These are phyloP conservation scores for Furcula furcula DNA, from an alignment of 2,888 invertebrate genomes.

Conservation along the genomic window DNA sequence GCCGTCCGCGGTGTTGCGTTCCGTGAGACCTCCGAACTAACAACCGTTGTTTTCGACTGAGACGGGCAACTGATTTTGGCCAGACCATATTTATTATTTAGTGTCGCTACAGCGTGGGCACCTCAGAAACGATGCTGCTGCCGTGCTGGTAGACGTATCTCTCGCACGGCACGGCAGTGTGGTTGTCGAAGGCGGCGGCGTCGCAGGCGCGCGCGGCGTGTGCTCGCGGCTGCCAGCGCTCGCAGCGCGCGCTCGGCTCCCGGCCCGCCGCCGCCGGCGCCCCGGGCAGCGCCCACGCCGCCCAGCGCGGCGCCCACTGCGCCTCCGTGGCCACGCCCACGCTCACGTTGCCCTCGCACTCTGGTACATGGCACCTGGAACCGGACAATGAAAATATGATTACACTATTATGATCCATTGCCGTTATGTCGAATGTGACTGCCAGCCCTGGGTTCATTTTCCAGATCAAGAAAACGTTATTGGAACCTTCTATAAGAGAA, in stretches of 20 bases:
- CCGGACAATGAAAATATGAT: neutral
- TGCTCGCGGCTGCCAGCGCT: conserved; percentile 43
- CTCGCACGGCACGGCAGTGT: conserved; percentile 52
- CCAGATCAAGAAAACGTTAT: too few relatives aligned
- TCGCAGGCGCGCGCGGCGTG: too few relatives aligned
- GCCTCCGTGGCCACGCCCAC: conserved; percentile 30
- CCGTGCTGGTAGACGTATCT: conserved; percentile 70
- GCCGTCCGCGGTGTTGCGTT: too few relatives aligned
- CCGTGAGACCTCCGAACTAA: too few relatives aligned
- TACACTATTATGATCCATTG: too few relatives aligned
- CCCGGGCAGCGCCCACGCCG: conserved; percentile 48
- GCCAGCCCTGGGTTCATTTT: too few relatives aligned
- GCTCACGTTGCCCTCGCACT: conserved; percentile 65
- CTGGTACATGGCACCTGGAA: conserved; percentile 74
- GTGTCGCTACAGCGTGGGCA: too few relatives aligned
- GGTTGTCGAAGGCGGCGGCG: conserved; percentile 55
- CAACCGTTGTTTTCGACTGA: too few relatives aligned
- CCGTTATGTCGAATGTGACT: too few relatives aligned
- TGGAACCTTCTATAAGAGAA: too few relatives aligned
- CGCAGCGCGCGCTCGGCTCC: conserved; percentile 46
- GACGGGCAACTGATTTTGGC: too few relatives aligned
- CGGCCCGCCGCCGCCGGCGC: conserved; percentile 43
- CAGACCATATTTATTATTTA: too few relatives aligned
- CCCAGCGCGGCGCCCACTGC: conserved; percentile 47
- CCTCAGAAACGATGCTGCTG: conserved; percentile 80